phyloP scores from a whole-genome alignment of 2,888 invertebrate species.

The Lasioglossum pauxillum region DNA sequence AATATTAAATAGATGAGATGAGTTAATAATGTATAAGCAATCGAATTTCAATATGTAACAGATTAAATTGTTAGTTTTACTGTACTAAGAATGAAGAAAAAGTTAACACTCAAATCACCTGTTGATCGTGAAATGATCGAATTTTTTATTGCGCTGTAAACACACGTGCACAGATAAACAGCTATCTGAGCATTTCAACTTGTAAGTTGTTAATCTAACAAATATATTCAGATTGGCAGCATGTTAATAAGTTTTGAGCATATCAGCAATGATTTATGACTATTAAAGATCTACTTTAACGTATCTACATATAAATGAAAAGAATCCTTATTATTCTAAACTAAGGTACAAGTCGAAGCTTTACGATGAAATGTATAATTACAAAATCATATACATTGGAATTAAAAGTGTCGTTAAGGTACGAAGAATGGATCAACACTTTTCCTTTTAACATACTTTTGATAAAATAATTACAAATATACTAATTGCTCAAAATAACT shows the following conservation, averaged over 20 bases:
- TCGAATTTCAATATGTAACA: neutral
- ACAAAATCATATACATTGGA: constrained; percentile 3
- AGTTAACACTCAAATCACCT: neutral
- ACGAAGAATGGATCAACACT: constrained; percentile 30
- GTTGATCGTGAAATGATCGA: neutral
- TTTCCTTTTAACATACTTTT: constrained; percentile 15
- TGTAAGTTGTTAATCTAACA: neutral
- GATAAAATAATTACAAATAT: constrained; percentile 25
- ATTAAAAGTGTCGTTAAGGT: constrained; percentile 35
- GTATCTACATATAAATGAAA: neutral
- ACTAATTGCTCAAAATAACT: constrained; percentile 13
- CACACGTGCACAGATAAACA: neutral
- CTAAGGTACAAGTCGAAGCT: constrained; percentile 8
- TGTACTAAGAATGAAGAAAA: neutral
- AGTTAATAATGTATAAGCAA: neutral
- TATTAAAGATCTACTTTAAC: neutral
- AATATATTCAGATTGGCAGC: constrained; percentile 26
- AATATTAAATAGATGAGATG: neutral
- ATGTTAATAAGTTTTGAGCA: neutral
- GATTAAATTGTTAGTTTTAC: neutral
- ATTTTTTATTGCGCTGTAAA: constrained; percentile 16
- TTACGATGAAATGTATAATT: constrained; percentile 22
- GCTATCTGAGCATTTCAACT: neutral
- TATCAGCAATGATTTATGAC: neutral
- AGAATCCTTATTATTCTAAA: constrained; percentile 10